These are phyloP conservation scores for Cassiopea andromeda DNA, from an alignment of 30 jellyfish, hydroid and myxozoan genomes.

Conservation along the genomic window DNA sequence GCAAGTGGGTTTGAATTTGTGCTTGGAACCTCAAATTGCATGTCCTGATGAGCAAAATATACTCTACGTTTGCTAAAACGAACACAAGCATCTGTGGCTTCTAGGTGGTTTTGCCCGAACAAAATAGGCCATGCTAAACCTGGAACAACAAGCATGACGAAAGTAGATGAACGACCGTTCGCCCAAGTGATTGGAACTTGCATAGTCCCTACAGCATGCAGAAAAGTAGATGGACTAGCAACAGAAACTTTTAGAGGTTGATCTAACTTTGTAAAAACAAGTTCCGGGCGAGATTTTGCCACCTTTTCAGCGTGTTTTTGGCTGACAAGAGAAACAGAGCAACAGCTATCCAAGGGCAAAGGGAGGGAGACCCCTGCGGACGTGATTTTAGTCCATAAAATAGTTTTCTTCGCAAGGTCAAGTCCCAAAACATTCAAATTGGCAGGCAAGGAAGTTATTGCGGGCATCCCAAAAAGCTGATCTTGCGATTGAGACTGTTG, in stretches of 20 bases:
- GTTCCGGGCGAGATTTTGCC: not conserved
- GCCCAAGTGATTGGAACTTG: not conserved
- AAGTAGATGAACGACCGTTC: not conserved
- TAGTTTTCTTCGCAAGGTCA: not conserved
- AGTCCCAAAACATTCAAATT: not conserved
- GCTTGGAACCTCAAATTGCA: not conserved
- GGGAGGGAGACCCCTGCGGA: not conserved
- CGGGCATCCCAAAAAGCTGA: not conserved
- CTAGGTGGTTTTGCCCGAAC: not conserved
- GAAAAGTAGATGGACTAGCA: not conserved
- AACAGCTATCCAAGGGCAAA: not conserved
- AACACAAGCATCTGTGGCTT: not conserved
- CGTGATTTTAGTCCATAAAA: not conserved
- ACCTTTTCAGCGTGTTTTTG: not conserved
- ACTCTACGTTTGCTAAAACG: not conserved
- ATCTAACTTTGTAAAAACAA: not conserved
- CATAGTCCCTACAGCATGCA: not conserved
- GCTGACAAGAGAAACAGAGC: not conserved
- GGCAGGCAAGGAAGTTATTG: not conserved
- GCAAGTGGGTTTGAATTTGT: not conserved
- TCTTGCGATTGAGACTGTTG: not conserved
- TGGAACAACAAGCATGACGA: not conserved
- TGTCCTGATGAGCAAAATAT: not conserved
- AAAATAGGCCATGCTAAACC: not conserved
- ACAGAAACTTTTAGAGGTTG: not conserved